Evolutionary conservation across 1,140 invertebrate genomes (phyloP).

Genomic region (Bombus confusus): DNA sequence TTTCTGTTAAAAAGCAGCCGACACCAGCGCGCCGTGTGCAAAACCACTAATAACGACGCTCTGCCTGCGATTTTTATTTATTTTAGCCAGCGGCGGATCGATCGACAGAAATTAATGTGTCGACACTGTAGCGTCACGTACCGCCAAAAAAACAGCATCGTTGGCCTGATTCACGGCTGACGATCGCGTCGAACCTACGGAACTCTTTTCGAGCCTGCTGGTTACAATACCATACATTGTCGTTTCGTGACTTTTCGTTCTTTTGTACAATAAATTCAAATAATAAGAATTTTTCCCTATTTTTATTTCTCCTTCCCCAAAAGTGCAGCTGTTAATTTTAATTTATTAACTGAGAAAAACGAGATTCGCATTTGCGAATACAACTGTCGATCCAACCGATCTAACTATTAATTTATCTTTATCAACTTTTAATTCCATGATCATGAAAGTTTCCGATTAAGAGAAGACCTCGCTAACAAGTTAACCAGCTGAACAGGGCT

Average conservation of each 20-base stretch:
- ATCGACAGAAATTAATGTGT: constrained; percentile 39
- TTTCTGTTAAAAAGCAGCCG: background rate
- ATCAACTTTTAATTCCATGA: background rate
- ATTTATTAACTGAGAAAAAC: background rate
- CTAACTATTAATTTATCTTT: too few relatives aligned
- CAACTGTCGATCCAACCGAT: too few relatives aligned
- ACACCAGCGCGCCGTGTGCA: background rate
- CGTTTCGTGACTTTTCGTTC: background rate
- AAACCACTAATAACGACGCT: constrained; percentile 45
- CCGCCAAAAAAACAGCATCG: background rate
- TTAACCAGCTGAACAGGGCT: background rate
- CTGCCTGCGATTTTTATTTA: constrained; percentile 51
- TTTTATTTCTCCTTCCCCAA: background rate
- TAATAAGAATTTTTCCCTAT: background rate
- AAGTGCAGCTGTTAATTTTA: too few relatives aligned
- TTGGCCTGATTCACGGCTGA: background rate
- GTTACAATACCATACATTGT: background rate
- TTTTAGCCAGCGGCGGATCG: background rate
- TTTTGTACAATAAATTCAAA: background rate
- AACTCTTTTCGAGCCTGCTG: background rate
- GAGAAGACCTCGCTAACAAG: background rate
- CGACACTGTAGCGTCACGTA: background rate
- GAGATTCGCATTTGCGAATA: too few relatives aligned
- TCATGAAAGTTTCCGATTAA: background rate
- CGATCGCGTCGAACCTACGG: background rate